A percentile compares a stretch with the other conserved stretches of the same genome.
phyloP scores from a whole-genome alignment of 2,888 invertebrate species.

The Aleiodes alternator region DNA sequence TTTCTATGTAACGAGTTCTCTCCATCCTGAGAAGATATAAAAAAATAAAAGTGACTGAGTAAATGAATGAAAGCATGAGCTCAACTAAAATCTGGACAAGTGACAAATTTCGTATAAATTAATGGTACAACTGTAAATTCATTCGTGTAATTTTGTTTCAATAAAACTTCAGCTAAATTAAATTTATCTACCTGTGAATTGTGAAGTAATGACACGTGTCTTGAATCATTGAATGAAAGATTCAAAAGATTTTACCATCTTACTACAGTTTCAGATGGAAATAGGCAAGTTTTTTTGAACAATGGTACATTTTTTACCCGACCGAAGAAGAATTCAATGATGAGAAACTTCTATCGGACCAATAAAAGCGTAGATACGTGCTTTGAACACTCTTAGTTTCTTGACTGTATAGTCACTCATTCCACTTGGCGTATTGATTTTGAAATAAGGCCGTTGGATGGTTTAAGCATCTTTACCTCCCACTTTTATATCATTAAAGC shows the following conservation, averaged over 20 bases:
- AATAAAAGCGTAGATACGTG: slow-evolving; percentile 53
- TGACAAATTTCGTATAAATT: no score
- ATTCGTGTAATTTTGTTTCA: neutral
- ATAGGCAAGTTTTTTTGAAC: slow-evolving; percentile 13
- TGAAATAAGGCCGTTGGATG: slow-evolving; percentile 47
- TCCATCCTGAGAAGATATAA: no score
- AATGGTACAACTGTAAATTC: no score
- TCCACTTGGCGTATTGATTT: slow-evolving; percentile 57
- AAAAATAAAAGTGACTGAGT: no score
- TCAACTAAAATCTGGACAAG: no score
- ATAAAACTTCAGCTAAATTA: neutral
- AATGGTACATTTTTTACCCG: neutral
- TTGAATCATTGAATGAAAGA: slow-evolving; percentile 12
- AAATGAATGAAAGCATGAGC: no score
- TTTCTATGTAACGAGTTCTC: no score
- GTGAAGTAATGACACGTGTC: slow-evolving; percentile 22
- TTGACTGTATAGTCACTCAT: slow-evolving; percentile 46
- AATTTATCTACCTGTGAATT: slow-evolving; percentile 6
- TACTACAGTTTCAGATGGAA: slow-evolving; percentile 26
- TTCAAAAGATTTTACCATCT: neutral
- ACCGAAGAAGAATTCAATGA: slow-evolving; percentile 29
- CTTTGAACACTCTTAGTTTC: slow-evolving; percentile 38
- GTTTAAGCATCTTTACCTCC: slow-evolving; percentile 49
- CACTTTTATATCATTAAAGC: slow-evolving; percentile 27
- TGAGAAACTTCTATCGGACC: slow-evolving; percentile 44